phyloP scores from a whole-genome alignment of 2,888 invertebrate species.

The Sinotaia quadrata region DNA sequence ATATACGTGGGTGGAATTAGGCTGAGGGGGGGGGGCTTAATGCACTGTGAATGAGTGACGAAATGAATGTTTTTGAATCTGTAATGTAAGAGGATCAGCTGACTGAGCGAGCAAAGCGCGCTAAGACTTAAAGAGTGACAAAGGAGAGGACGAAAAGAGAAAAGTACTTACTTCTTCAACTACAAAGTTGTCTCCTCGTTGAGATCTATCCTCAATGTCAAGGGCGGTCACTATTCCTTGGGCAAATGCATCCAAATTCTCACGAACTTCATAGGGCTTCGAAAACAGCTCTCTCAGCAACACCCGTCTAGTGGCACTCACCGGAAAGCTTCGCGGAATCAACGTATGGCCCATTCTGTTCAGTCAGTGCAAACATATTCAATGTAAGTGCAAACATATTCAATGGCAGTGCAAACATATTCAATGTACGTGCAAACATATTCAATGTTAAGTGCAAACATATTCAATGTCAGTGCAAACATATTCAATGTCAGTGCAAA shows the following conservation, averaged over 20 bases:
- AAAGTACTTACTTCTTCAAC: constrained; percentile 11
- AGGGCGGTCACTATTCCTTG: constrained; percentile 18
- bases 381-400: too few relatives aligned
- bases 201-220: constrained; percentile 19
- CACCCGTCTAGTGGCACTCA: constrained; percentile 1
- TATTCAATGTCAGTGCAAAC: too few relatives aligned
- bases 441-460: too few relatives aligned
- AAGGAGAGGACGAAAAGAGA: not conserved
- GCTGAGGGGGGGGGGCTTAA: too few relatives aligned
- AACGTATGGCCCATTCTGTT: constrained; percentile 22
- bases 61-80: too few relatives aligned
- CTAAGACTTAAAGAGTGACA: constrained; percentile 5
- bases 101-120: too few relatives aligned
- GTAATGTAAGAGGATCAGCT: too few relatives aligned
- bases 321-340: constrained; percentile 5
- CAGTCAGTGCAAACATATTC: too few relatives aligned
- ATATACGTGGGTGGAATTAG: too few relatives aligned
- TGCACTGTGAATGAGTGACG: not conserved
- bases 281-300: constrained; percentile 33
- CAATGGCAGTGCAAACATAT: too few relatives aligned
- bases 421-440: too few relatives aligned
- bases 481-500: too few relatives aligned
- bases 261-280: constrained; percentile 26
- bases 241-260: constrained; percentile 27
- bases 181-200: constrained; percentile 18